Base-by-base conservation (phyloP, 1,140 invertebrate species). In the Dreissena rostriformis region DNA sequence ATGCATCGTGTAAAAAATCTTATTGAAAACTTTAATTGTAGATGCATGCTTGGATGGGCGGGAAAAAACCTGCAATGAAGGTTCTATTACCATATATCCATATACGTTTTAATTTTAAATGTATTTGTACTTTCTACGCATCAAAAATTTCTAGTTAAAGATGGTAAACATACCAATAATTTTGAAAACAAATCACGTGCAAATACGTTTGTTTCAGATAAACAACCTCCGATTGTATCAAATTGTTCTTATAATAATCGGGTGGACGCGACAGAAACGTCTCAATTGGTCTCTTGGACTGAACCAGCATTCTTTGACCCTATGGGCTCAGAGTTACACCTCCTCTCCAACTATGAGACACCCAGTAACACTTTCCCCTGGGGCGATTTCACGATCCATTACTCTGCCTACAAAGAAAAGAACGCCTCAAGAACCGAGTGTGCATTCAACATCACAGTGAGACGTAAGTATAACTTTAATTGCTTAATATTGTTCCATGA, bases 361-460 rank as follows among this genome's bases (percentile, higher is more conserved):
- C 28, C 17, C 11, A n/a, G n/a, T 10, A 26, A 11, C 65, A 17
- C 14, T 11, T 77, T 83, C 26, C 81, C 71, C 14, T 83, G 80
- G 80, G 80, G 80, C 19, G 72, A 76, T n/a, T 82, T 82, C 39
- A 75, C 65, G 22, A 53, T 82, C 14, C 70, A 75, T 24, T 82
- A 66, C 39, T 19, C 53, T 14, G 80, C 80, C 19, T 66, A 55
- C 19, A 83, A 83, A 65, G 14, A 17, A n/a, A 28, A 22, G 24
- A 83, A 83, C 49, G 81, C 72, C 51, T 49, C 77, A n/a, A 39
- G 61, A 17, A 55, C 71, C 17, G 81, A 83, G 39, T 83, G 81
- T 55, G 28, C 49, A 22, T 83, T 83, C 57, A 65, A 75, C n/a
- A 52, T 76, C 24, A 65, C 57, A 26, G 63, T 83, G 57, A 19